phyloP scores from a whole-genome alignment of 1,140 invertebrate species.

The Wiebesia pumilae region DNA sequence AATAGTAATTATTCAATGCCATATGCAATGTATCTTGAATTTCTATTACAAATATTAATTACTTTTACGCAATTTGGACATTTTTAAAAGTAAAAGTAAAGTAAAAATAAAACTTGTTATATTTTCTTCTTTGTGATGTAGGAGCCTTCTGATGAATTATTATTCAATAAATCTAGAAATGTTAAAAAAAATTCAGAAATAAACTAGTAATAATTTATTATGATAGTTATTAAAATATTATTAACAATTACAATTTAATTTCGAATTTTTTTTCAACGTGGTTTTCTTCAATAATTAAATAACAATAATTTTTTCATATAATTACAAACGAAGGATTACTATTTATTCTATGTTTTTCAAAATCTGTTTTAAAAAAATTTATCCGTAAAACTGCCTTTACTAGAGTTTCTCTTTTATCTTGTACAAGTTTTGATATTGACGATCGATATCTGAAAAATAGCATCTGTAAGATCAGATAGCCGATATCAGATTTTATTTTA shows the following conservation, averaged over 20 bases:
- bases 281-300: too few relatives aligned
- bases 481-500: background rate
- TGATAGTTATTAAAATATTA: too few relatives aligned
- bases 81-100: too few relatives aligned
- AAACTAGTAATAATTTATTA: too few relatives aligned
- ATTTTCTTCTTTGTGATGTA: background rate
- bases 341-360: background rate
- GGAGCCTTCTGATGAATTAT: background rate
- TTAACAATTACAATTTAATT: too few relatives aligned
- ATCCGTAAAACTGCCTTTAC: background rate
- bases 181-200: too few relatives aligned
- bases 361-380: background rate
- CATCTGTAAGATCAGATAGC: background rate
- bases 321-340: too few relatives aligned
- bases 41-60: background rate
- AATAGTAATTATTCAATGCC: background rate
- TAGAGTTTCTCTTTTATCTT: background rate
- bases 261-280: too few relatives aligned
- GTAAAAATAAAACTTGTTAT: background rate
- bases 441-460: background rate
- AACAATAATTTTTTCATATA: too few relatives aligned
- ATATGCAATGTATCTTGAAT: background rate
- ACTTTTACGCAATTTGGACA: background rate
- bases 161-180: too few relatives aligned
- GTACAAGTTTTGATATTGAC: background rate